Base-by-base conservation (phyloP, 2,113 vertebrate species). In the Oplegnathus fasciatus region DNA sequence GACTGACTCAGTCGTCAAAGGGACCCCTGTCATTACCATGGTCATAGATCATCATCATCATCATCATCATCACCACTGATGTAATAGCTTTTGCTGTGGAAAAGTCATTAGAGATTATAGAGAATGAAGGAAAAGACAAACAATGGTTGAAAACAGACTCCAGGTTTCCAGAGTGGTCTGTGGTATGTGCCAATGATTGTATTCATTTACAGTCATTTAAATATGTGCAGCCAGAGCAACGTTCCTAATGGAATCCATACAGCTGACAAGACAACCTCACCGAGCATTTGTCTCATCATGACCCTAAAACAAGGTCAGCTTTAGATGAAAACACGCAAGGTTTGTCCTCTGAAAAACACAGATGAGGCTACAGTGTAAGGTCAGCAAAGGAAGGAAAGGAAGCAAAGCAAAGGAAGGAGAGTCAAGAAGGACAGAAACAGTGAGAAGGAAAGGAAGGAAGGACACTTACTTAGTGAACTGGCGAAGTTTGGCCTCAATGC, bases 401-500 rank as follows among this genome's bases (percentile, higher is more conserved):
- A 48, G 40, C 15, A 22, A 42, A 48, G 40, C 15, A 22, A 77
- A 58, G 32, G 32, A 20, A 58, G 17, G 32, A 71, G n/a, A n/a
- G 48, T 42, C 13, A 37, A 14, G 9, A 55, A 37, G 7, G 52
- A 67, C 7, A 15, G 9, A 64, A 52, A 44, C 7, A 24, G 11
- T 32, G 60, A 52, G 32, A 73, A 55, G 24, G 24, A 30, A 60
- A 57, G 18, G 5, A 22, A 78, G 6, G n/a, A 20, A 70, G 34
- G 69, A 72, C 18, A 42, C 98, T 96, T 94, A 99, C 98, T 99
- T 99, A 91, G 98, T 99, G 95, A 99, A 99, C 92, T 99, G 98
- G 50, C 98, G 96, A 78, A 99, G 97, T 93, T 99, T 99, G 91
- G 98, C 96, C 94, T 99, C 98, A 6, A 99, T 99, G 96, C 98